phyloP scores from a whole-genome alignment of 2,797 vertebrate genomes.

The Pelobates cultripes region DNA sequence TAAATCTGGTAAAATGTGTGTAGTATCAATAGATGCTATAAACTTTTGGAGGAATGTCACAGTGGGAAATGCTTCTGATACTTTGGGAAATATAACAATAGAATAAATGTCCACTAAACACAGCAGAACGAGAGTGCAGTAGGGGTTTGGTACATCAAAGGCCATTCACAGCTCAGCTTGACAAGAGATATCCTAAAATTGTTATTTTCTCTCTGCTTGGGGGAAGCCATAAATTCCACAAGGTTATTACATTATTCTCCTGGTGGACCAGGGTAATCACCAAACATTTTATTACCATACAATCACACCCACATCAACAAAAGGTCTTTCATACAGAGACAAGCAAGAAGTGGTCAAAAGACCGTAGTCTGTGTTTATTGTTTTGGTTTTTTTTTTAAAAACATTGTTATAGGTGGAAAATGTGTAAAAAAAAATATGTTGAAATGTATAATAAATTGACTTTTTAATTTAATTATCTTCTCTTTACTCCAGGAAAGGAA shows the following conservation, averaged over 20 bases:
- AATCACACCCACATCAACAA: slow-evolving; percentile 50
- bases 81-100: slow-evolving; percentile 3
- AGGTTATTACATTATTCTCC: slow-evolving; percentile 53
- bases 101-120: slow-evolving; percentile 12
- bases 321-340: slow-evolving; percentile 11
- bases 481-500: slow-evolving; percentile 74
- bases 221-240: slow-evolving; percentile 78
- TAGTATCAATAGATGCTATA: no score
- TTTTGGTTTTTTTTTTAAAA: background rate
- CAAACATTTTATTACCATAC: slow-evolving; percentile 54
- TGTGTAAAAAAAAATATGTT: background rate
- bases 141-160: slow-evolving; percentile 71
- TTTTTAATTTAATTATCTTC: background rate
- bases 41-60: no score
- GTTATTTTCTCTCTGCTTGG: slow-evolving; percentile 75
- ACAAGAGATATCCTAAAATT: slow-evolving; percentile 67
- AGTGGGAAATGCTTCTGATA: no score
- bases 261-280: slow-evolving; percentile 56
- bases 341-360: background rate
- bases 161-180: slow-evolving; percentile 67
- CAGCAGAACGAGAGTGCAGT: slow-evolving; percentile 35
- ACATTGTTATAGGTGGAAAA: background rate
- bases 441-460: no score
- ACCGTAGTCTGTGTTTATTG: background rate
- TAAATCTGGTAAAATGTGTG: background rate